Base-by-base conservation (phyloP, 2,888 invertebrate species). In the Dryobota labecula region DNA sequence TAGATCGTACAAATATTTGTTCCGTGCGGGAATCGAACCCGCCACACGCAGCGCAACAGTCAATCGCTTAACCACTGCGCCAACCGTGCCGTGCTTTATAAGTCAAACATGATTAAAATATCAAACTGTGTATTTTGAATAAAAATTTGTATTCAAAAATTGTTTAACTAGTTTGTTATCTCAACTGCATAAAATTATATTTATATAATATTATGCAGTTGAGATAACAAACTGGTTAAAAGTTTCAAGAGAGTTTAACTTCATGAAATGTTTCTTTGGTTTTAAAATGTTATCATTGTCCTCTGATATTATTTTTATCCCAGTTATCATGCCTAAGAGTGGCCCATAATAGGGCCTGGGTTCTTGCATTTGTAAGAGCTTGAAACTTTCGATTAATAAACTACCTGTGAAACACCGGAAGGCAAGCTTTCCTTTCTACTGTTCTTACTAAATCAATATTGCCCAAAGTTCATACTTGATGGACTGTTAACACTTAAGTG, bases 391-490 rank as follows among this genome's bases (percentile, higher is more conserved):
- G 27, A 38, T 45, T 18, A 15, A 27, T 8, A 6, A 54, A 24
- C 24, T 8, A 13, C 41, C 24, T 24, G 18, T 8, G 18, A 7
- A 49, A 47, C 41, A 20, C 15, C 47, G 41, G 67, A 41, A 49
- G 18, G 67, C 36, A 4, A 20, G 5, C 5, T 30, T 63, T 36
- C n/a, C 43, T 53, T 51, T 53, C 43, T 49, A 68, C 8, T 18
- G 15, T 72, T 56, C 38, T 20, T 11, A 70, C 38, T 49, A 36
- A 68, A 77, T 73, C 56, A 73, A 69, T 78, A 56, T 41, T 51
- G 8, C n/a, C 49, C 13, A 49, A 38, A 45, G 56, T 47, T 61
- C 18, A 57, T 18, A 73, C 43, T 58, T 63, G 62, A 80, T 57
- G 20, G 43, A 13, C 62, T 70, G 51, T 67, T 63, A n/a, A n/a